Evolutionary conservation across 1,140 invertebrate genomes (phyloP), one percentile per base, ranked within the genome.

Genomic region (Acyrthosiphon pisum): DNA sequence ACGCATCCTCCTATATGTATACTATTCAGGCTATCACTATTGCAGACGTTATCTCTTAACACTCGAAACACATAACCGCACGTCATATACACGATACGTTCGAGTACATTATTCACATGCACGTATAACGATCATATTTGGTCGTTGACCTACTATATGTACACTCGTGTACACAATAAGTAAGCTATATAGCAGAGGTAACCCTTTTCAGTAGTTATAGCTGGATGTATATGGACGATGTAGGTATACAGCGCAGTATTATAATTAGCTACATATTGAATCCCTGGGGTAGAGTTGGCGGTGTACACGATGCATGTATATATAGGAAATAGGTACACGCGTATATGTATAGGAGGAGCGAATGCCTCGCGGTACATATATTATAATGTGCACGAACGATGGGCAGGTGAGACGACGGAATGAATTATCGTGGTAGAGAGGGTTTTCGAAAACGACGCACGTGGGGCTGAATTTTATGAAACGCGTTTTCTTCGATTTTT

Each of bases 241-340:
- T 37, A 68, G 30, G 35, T 83, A 37, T 37, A 83, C 8, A 50
- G 7, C 30, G 20, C 7, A 35, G 86, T 89, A 89, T 89, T 89
- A 89, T 89, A 89, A 89, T 89, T 89, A 89, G 87, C 22, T 89
- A 56, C 87, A 53, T 37, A 56, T 89, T 89, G 87, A 89, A 89
- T 89, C 87, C 87, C 48, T 50, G 50, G 87, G 87, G 50, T 89
- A 48, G 48, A 56, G 50, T 22, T 26, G 30, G 37, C n/a, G 35
- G 46, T 35, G 37, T 22, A 53, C 87, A 18, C 26, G 30, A 46
- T 87, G 35, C n/a, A 20, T 18, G 87, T 26, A 18, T 18, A 50
- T 50, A 20, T 50, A 30, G n/a, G n/a, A 68, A 68, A 68, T 68
- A 86, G 84, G 84, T 86, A 86, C 11, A 86, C 41, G 44, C 11